These are phyloP conservation scores for Beris morrisii DNA, from an alignment of 2,888 invertebrate species.

Conservation along the genomic window DNA sequence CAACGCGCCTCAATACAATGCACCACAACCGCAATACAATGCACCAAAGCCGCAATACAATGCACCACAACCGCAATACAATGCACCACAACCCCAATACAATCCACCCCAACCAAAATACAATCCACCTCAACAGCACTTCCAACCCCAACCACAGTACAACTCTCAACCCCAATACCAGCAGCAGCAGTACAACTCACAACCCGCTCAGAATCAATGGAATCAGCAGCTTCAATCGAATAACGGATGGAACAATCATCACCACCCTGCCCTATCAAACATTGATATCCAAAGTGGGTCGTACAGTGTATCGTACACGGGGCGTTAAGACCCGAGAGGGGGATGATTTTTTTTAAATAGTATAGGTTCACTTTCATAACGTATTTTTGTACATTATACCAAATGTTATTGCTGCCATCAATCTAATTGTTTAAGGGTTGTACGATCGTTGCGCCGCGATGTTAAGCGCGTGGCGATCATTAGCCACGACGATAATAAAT, in stretches of 20 bases:
- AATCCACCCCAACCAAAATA: slow-evolving; percentile 48
- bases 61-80: slow-evolving; percentile 33
- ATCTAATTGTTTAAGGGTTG: too few relatives aligned
- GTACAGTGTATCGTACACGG: slow-evolving; percentile 74
- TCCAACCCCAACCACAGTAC: slow-evolving; percentile 6
- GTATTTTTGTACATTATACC: slow-evolving; percentile 11
- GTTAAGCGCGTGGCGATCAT: too few relatives aligned
- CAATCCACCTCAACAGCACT: slow-evolving; percentile 41
- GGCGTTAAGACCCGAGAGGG: slow-evolving; percentile 50
- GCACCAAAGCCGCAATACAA: slow-evolving; percentile 44
- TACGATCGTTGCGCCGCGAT: too few relatives aligned
- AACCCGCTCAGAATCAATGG: slow-evolving; percentile 34
- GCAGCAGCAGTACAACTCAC: not conserved
- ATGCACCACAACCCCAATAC: slow-evolving; percentile 48
- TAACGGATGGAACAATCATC: slow-evolving; percentile 56
- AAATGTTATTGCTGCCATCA: slow-evolving; percentile 27
- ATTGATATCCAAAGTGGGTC: slow-evolving; percentile 75
- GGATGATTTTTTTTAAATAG: not conserved
- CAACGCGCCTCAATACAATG: slow-evolving; percentile 48
- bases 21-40: slow-evolving; percentile 42
- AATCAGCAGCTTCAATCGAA: slow-evolving; percentile 20
- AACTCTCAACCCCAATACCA: slow-evolving; percentile 40
- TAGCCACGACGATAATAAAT: not conserved
- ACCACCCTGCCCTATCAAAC: slow-evolving; percentile 71
- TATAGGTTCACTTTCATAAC: slow-evolving; percentile 13